phyloP scores from a whole-genome alignment of 2,888 invertebrate genomes.

The Harpalus rufipes region DNA sequence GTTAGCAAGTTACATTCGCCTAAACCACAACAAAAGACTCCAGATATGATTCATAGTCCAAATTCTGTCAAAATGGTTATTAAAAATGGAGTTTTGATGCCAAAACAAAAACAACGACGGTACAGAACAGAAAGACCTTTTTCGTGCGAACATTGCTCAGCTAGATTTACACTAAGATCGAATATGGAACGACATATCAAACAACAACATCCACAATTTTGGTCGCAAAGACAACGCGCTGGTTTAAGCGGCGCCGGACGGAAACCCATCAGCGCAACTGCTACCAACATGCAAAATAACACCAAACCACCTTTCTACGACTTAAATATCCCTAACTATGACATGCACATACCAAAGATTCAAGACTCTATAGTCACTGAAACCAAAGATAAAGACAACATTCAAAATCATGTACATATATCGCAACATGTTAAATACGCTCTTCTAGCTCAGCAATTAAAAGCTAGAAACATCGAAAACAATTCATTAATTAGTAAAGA shows the following conservation, averaged over 20 bases:
- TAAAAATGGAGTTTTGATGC: slow-evolving; percentile 93
- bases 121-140: slow-evolving; percentile 95
- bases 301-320: slow-evolving; percentile 73
- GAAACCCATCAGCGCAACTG: slow-evolving; percentile 74
- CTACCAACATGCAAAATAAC: slow-evolving; percentile 67
- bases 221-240: slow-evolving; percentile 88
- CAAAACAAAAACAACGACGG: slow-evolving; percentile 93
- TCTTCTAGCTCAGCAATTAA: slow-evolving; percentile 88
- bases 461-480: slow-evolving; percentile 77
- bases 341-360: slow-evolving; percentile 72
- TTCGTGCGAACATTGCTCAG: slow-evolving; percentile 93
- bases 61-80: slow-evolving; percentile 92
- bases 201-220: slow-evolving; percentile 94
- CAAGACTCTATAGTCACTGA: slow-evolving; percentile 72
- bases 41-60: slow-evolving; percentile 79
- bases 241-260: slow-evolving; percentile 79
- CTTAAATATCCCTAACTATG: slow-evolving; percentile 72
- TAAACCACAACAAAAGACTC: slow-evolving; percentile 77
- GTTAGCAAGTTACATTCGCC: slow-evolving; percentile 75
- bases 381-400: slow-evolving; percentile 70
- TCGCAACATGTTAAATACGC: slow-evolving; percentile 87
- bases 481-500: slow-evolving; percentile 64
- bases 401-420: slow-evolving; percentile 73
- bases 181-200: slow-evolving; percentile 97
- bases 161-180: slow-evolving; percentile 93